A percentile compares a stretch with the other conserved stretches of the same genome.
phyloP scores from a whole-genome alignment of 2,888 invertebrate species.

The Strigamia crassipes region DNA sequence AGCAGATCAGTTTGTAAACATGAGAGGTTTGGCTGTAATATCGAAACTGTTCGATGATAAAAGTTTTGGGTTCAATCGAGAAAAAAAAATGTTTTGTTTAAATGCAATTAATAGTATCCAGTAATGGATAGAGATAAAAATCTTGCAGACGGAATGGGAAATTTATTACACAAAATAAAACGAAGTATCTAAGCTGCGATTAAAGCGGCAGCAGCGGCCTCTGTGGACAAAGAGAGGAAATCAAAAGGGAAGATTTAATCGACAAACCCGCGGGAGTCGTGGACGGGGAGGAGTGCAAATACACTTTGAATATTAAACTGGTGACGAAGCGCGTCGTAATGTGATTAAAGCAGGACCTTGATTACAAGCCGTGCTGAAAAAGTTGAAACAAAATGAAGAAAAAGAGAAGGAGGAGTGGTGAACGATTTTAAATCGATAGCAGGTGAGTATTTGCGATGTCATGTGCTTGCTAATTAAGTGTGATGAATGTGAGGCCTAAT shows the following conservation, averaged over 20 bases:
- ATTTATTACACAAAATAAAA: slow-evolving; percentile 30
- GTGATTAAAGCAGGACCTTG: slow-evolving; percentile 21
- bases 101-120: slow-evolving; percentile 11
- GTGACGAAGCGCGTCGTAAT: slow-evolving; percentile 21
- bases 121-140: neutral
- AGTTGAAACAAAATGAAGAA: neutral
- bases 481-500: slow-evolving; percentile 22
- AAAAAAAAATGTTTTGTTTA: slow-evolving; percentile 2
- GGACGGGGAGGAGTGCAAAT: slow-evolving; percentile 17
- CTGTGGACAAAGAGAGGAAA: slow-evolving; percentile 29
- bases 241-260: slow-evolving; percentile 30
- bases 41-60: neutral
- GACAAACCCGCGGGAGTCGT: slow-evolving; percentile 30
- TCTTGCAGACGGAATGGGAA: slow-evolving; percentile 7
- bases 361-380: neutral
- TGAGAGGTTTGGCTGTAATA: neutral
- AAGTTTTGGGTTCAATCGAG: neutral
- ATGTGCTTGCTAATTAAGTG: slow-evolving; percentile 18
- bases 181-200: slow-evolving; percentile 25
- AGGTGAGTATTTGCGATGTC: slow-evolving; percentile 26
- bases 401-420: neutral
- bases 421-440: slow-evolving; percentile 18
- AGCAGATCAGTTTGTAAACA: neutral
- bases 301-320: slow-evolving; percentile 26
- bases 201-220: slow-evolving; percentile 12